These are phyloP conservation scores for Caenorhabditis plicata DNA, from an alignment of 2,888 invertebrate species.

Conservation along the genomic window DNA sequence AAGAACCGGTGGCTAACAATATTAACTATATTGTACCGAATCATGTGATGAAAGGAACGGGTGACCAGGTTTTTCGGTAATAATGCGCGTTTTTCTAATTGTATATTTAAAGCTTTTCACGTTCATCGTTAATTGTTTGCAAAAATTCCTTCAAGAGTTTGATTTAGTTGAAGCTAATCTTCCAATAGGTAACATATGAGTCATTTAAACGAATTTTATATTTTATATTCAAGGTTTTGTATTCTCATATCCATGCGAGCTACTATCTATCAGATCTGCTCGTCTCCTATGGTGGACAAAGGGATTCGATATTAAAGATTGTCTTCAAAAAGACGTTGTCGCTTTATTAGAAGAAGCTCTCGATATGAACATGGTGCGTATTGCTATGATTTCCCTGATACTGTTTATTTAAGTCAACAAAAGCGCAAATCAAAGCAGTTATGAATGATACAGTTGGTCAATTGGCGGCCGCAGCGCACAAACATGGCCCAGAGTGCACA, in stretches of 20 bases:
- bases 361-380: constrained; percentile 62
- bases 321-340: constrained; percentile 65
- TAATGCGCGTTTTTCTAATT: not conserved
- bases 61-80: constrained; percentile 57
- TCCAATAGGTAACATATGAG: constrained; percentile 51
- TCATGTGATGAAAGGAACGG: constrained; percentile 65
- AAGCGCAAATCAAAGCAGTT: constrained; percentile 65
- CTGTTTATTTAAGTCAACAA: constrained; percentile 53
- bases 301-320: constrained; percentile 65
- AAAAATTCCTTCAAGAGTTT: constrained; percentile 63
- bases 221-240: constrained; percentile 51
- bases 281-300: constrained; percentile 66
- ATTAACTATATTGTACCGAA: constrained; percentile 64
- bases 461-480: constrained; percentile 63
- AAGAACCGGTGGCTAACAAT: constrained; percentile 46
- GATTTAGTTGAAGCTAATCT: constrained; percentile 61
- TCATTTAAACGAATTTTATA: not conserved
- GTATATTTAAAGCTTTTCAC: constrained; percentile 58
- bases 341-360: constrained; percentile 63
- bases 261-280: constrained; percentile 64
- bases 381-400: not conserved
- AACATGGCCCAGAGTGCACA: constrained; percentile 64
- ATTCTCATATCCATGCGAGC: constrained; percentile 65
- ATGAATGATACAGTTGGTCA: constrained; percentile 67
- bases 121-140: constrained; percentile 65